phyloP scores from a whole-genome alignment of 2,797 vertebrate species.

The Sarcophilus harrisii region DNA sequence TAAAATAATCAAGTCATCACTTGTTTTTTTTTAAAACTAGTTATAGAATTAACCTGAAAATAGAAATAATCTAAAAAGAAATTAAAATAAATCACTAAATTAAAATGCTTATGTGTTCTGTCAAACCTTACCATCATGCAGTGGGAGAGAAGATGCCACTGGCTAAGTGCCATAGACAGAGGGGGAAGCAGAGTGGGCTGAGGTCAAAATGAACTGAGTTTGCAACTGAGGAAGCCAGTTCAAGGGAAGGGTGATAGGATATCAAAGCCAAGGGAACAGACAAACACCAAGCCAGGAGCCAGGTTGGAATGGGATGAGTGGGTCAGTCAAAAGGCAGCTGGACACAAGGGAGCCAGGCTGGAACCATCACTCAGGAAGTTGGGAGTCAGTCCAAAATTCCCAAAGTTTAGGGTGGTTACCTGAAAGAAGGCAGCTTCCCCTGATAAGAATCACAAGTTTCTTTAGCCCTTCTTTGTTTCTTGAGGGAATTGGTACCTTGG shows the following conservation, averaged over 20 bases:
- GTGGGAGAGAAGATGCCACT: not conserved
- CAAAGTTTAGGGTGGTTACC: not conserved
- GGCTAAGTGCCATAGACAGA: not conserved
- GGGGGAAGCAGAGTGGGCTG: not conserved
- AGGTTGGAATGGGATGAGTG: not conserved
- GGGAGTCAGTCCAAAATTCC: not conserved
- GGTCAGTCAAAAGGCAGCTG: not conserved
- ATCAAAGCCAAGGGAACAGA: not conserved
- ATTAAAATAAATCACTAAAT: conserved; percentile 35
- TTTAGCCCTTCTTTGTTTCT: not conserved
- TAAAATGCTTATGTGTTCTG: not conserved
- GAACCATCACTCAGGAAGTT: not conserved
- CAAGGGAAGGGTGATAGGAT: not conserved
- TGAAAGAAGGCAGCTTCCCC: not conserved
- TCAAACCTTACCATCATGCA: not conserved
- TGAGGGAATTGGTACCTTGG: not conserved
- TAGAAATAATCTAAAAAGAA: conserved; percentile 31
- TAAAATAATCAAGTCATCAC: conserved; percentile 53
- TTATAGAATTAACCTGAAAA: conserved; percentile 14
- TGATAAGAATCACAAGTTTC: not conserved
- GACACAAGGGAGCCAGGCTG: not conserved
- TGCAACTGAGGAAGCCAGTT: not conserved
- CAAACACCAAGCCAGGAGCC: not conserved
- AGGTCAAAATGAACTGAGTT: not conserved
- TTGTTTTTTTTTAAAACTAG: conserved; percentile 36